phyloP scores from a whole-genome alignment of 2,113 vertebrate genomes.

The Entelurus aequoreus region DNA sequence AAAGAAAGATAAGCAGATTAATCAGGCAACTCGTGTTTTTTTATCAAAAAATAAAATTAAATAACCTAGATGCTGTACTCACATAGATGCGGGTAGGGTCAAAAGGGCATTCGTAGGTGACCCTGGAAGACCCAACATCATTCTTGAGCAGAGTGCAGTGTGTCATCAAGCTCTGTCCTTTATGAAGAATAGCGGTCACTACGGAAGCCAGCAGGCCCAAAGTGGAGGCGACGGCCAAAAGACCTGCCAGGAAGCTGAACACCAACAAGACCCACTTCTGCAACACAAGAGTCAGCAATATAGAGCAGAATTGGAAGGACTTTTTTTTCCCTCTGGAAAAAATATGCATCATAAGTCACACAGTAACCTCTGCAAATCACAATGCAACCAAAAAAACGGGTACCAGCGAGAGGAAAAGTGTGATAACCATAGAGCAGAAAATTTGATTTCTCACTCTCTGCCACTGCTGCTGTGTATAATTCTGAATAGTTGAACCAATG shows the following conservation, averaged over 20 bases:
- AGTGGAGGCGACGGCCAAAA: conserved; percentile 72
- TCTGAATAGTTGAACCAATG: too few relatives aligned
- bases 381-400: too few relatives aligned
- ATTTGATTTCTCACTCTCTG: too few relatives aligned
- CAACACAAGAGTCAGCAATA: neutral
- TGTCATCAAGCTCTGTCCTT: conserved; percentile 69
- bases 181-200: conserved; percentile 68
- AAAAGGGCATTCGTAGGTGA: conserved; percentile 80
- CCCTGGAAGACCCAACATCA: conserved; percentile 38
- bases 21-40: neutral
- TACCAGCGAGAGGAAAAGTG: too few relatives aligned
- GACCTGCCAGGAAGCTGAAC: conserved; percentile 71
- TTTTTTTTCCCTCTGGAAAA: neutral
- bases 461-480: too few relatives aligned
- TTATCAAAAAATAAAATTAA: too few relatives aligned
- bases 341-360: too few relatives aligned
- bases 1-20: neutral
- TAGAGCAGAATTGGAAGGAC: neutral
- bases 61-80: conserved; percentile 58
- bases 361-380: too few relatives aligned
- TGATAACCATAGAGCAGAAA: too few relatives aligned
- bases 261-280: conserved; percentile 79
- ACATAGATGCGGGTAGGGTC: conserved; percentile 86
- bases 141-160: conserved; percentile 53
- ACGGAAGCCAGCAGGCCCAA: conserved; percentile 71